A percentile compares a stretch with the other conserved stretches of the same genome.
Conservation (phyloP, 2,113 vertebrate genomes). For the Micronisus gabar region DNA sequence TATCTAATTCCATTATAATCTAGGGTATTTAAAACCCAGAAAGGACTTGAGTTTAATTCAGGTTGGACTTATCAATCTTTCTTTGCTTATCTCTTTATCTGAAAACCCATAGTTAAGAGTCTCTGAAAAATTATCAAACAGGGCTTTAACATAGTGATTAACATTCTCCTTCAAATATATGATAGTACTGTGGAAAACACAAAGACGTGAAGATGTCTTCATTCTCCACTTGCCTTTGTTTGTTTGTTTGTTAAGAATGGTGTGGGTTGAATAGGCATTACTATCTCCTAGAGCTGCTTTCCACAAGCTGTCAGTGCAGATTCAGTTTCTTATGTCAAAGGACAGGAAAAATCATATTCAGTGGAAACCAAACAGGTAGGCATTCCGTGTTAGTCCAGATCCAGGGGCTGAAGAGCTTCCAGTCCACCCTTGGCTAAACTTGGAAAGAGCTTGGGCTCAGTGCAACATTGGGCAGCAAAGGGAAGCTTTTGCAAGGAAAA, state of each 20-base stretch:
- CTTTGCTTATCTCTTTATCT: not conserved
- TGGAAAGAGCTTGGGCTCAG: not conserved
- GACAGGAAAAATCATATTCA: not conserved
- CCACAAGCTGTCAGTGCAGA: not conserved
- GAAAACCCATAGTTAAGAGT: not conserved
- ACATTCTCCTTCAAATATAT: not conserved
- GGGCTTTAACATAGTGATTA: not conserved
- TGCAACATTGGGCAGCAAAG: not conserved
- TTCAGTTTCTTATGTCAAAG: not conserved
- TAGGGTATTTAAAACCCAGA: not conserved
- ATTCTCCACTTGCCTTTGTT: not conserved
- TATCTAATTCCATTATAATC: not conserved
- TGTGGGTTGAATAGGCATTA: not conserved
- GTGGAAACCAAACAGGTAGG: not conserved
- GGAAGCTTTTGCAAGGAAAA: not conserved
- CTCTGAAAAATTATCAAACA: not conserved
- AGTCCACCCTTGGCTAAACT: not conserved
- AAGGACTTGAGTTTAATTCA: not conserved
- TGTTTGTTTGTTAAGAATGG: not conserved
- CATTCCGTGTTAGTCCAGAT: not conserved
- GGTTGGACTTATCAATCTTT: not conserved
- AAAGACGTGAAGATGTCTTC: not conserved
- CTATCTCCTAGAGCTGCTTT: not conserved
- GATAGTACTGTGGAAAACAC: not conserved
- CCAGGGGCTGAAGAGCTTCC: not conserved